phyloP scores from a whole-genome alignment of 2,797 vertebrate species.

The Dipus sagitta region DNA sequence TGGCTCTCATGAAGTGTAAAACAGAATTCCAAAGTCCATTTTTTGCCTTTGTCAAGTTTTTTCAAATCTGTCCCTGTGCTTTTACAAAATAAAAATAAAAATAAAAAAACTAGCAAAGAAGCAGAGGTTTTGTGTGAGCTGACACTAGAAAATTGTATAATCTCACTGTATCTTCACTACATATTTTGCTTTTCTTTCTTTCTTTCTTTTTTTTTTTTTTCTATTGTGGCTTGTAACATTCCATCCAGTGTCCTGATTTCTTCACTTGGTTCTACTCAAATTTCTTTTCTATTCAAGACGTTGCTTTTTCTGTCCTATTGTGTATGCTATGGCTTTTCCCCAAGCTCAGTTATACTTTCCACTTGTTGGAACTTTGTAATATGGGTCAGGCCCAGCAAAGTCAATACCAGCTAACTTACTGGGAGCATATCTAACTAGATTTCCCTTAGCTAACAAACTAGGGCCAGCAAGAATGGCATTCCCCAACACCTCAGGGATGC shows the following conservation, averaged over 20 bases:
- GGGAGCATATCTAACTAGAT: conserved; percentile 55
- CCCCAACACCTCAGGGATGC: conserved; percentile 51
- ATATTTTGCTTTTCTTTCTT: conserved; percentile 38
- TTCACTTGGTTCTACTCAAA: conserved; percentile 62
- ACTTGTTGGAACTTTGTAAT: conserved; percentile 71
- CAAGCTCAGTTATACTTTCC: conserved; percentile 72
- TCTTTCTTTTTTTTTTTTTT: not conserved
- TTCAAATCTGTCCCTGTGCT: not conserved
- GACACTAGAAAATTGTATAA: conserved; percentile 35
- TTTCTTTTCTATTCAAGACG: conserved; percentile 75
- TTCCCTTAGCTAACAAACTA: not conserved
- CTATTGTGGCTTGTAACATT: conserved; percentile 44
- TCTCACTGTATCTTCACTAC: conserved; percentile 53
- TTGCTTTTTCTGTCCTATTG: conserved; percentile 56
- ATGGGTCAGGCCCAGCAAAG: conserved; percentile 69
- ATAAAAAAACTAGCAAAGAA: not conserved
- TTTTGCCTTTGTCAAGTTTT: conserved; percentile 11
- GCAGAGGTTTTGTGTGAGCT: conserved; percentile 11
- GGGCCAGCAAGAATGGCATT: conserved; percentile 69
- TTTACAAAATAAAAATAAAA: not conserved
- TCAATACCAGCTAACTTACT: conserved; percentile 59
- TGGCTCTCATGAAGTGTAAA: not conserved
- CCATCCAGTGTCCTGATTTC: conserved; percentile 71
- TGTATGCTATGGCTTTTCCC: conserved; percentile 63
- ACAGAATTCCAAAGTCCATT: conserved; percentile 41